phyloP scores from a whole-genome alignment of 2,888 invertebrate species.

The Drosophila mettleri region DNA sequence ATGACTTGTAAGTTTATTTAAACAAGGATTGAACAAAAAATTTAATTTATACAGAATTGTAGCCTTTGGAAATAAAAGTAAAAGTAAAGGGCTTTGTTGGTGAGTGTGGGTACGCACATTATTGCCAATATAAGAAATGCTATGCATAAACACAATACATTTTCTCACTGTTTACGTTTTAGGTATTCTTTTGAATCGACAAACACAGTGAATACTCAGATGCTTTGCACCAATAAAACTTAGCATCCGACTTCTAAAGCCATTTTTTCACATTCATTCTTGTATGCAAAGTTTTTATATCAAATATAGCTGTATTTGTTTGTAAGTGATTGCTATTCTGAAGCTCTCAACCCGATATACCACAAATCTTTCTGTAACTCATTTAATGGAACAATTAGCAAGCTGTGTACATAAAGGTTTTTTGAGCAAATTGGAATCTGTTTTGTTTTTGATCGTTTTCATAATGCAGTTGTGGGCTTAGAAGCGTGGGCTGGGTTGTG shows the following conservation, averaged over 20 bases:
- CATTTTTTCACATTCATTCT: conserved; percentile 57
- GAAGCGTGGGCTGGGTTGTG: conserved; percentile 47
- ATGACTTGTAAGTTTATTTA: conserved; percentile 57
- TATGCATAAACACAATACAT: conserved; percentile 66
- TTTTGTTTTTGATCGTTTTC: conserved; percentile 53
- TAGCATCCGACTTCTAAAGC: conserved; percentile 76
- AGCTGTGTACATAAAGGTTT: conserved; percentile 54
- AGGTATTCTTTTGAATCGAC: conserved; percentile 29
- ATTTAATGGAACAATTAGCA: conserved; percentile 45
- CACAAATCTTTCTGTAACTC: conserved; percentile 42
- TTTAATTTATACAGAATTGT: conserved; percentile 54
- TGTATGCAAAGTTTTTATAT: conserved; percentile 61
- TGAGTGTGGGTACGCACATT: conserved; percentile 44
- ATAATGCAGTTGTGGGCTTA: conserved; percentile 49
- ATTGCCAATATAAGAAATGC: conserved; percentile 67
- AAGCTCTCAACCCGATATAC: conserved; percentile 29
- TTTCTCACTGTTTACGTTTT: conserved; percentile 44
- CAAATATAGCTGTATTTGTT: conserved; percentile 71
- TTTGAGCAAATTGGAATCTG: conserved; percentile 66
- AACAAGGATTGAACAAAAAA: conserved; percentile 61
- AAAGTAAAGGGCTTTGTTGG: conserved; percentile 30
- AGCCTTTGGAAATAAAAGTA: conserved; percentile 33
- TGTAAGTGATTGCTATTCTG: conserved; percentile 56
- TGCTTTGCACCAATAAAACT: conserved; percentile 73
- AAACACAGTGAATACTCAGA: conserved; percentile 62